Evolutionary conservation across 2,888 invertebrate species (phyloP).

Genomic region (Calephelis perditalis): DNA sequence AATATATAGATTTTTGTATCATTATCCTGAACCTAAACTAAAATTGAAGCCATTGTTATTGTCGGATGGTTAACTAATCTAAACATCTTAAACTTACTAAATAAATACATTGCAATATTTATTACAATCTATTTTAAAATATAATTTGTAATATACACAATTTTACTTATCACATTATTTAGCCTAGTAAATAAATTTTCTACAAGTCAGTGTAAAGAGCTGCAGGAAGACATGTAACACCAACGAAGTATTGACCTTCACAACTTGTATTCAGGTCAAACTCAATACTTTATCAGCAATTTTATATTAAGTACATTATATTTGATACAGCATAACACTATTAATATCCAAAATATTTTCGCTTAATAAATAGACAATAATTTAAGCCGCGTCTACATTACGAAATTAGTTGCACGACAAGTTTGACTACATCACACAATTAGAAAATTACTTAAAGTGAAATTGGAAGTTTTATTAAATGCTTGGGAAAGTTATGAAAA

Average conservation of each 20-base stretch:
- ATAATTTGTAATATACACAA: constrained; percentile 35
- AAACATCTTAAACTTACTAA: constrained; percentile 19
- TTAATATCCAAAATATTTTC: constrained; percentile 66
- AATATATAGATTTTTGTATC: no score
- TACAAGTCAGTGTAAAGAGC: constrained; percentile 78
- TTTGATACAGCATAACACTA: constrained; percentile 66
- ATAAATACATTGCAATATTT: constrained; percentile 22
- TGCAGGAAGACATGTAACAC: constrained; percentile 76
- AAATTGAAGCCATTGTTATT: constrained; percentile 23
- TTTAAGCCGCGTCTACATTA: constrained; percentile 14
- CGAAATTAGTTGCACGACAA: constrained; percentile 3
- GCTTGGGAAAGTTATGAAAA: not conserved
- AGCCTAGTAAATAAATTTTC: constrained; percentile 69
- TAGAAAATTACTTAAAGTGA: constrained; percentile 15
- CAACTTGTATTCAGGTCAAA: constrained; percentile 18
- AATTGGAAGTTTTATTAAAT: constrained; percentile 15
- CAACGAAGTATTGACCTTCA: constrained; percentile 34
- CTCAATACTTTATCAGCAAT: constrained; percentile 23
- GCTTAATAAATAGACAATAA: constrained; percentile 58
- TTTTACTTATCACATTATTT: constrained; percentile 73
- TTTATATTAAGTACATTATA: constrained; percentile 27
- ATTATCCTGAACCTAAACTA: no score
- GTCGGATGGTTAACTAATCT: constrained; percentile 19
- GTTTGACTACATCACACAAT: constrained; percentile 21
- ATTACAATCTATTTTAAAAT: constrained; percentile 37